A percentile compares a stretch with the other conserved stretches of the same genome.
phyloP scores from a whole-genome alignment of 2,888 invertebrate genomes.

The Pasiphila rectangulata region DNA sequence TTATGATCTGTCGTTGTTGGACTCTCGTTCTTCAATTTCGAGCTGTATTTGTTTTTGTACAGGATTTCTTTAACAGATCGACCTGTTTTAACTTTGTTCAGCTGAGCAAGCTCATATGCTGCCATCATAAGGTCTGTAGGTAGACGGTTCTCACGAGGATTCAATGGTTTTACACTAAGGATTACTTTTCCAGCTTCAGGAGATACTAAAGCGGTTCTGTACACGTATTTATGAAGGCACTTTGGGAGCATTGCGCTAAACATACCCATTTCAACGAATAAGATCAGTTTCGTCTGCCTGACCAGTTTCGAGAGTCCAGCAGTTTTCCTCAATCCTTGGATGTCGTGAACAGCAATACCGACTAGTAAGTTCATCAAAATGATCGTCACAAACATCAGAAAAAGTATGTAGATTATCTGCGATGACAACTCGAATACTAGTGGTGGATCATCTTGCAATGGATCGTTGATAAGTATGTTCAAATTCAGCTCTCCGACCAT shows the following conservation, averaged over 20 bases:
- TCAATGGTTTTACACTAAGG: constrained; percentile 89
- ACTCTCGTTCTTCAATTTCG: constrained; percentile 82
- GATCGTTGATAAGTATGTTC: constrained; percentile 86
- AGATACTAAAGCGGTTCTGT: constrained; percentile 89
- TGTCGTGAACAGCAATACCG: constrained; percentile 93
- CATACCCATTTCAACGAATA: constrained; percentile 90
- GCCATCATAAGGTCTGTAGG: constrained; percentile 89
- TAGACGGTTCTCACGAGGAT: constrained; percentile 89
- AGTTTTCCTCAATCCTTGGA: constrained; percentile 91
- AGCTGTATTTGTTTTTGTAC: constrained; percentile 81
- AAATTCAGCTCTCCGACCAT: constrained; percentile 93
- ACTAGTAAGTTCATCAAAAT: constrained; percentile 92
- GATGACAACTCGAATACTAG: constrained; percentile 88
- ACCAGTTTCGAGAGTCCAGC: constrained; percentile 91
- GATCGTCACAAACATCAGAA: constrained; percentile 91
- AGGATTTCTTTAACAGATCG: constrained; percentile 83
- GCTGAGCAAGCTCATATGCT: constrained; percentile 89
- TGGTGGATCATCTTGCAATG: constrained; percentile 85
- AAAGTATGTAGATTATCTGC: constrained; percentile 89
- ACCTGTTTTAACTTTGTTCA: constrained; percentile 84
- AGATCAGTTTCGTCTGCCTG: constrained; percentile 90
- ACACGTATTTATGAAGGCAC: constrained; percentile 86
- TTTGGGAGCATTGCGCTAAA: constrained; percentile 89
- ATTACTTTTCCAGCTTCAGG: constrained; percentile 91
- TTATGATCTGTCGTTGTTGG: constrained; percentile 62